These are phyloP conservation scores for Brachionus sp. DNA, from an alignment of 1,140 invertebrate species.

Conservation along the genomic window DNA sequence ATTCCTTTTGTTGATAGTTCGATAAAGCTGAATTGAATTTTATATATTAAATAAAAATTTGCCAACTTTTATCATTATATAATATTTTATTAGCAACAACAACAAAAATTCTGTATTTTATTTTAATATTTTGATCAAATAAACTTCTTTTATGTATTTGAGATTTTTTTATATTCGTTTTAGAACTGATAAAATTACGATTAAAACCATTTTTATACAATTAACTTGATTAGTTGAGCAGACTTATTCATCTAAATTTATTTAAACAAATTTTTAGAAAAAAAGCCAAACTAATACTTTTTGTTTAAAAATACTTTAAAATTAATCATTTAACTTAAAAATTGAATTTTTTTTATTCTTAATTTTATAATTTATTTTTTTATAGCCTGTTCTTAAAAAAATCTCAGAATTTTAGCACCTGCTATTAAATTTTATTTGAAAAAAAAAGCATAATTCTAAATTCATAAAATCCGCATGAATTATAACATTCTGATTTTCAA, in stretches of 20 bases:
- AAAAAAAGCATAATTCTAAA: background rate
- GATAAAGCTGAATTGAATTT: background rate
- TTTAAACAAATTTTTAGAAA: background rate
- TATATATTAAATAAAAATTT: background rate
- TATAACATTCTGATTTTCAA: background rate
- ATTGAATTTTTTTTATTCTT: background rate
- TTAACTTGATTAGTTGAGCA: background rate
- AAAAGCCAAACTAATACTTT: background rate
- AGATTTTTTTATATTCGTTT: background rate
- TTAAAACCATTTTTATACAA: background rate
- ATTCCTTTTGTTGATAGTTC: background rate
- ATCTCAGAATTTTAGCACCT: background rate
- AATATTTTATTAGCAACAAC: background rate
- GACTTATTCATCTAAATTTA: background rate
- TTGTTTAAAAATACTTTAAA: background rate
- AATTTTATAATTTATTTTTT: background rate
- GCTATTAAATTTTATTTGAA: background rate
- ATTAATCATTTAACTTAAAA: too few species aligned
- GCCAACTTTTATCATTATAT: background rate
- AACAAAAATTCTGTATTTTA: background rate
- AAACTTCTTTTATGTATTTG: constrained; percentile 19
- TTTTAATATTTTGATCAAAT: constrained; percentile 3
- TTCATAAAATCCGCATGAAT: background rate
- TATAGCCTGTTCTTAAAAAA: background rate
- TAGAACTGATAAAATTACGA: background rate